These are phyloP conservation scores for Synanceia verrucosa DNA, from an alignment of 2,797 vertebrate genomes.

Conservation along the genomic window DNA sequence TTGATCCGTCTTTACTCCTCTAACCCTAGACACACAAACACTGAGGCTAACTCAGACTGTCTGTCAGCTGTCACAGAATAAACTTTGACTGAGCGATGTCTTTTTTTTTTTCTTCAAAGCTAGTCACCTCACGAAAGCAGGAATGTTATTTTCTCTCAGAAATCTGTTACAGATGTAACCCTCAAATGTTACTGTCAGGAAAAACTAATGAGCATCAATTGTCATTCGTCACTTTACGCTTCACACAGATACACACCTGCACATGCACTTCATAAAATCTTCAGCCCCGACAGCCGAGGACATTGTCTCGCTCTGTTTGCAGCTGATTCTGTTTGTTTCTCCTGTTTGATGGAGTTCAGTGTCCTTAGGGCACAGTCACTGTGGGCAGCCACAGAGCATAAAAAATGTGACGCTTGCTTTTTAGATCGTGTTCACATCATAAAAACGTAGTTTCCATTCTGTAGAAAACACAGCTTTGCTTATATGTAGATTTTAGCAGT, in stretches of 20 bases:
- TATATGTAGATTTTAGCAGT: constrained; percentile 3
- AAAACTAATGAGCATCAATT: constrained; percentile 68
- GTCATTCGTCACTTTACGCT: constrained; percentile 56
- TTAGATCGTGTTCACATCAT: constrained; percentile 21
- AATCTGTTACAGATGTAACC: constrained; percentile 54
- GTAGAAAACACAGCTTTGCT: constrained; percentile 2
- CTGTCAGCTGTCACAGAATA: constrained; percentile 70
- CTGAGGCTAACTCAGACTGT: constrained; percentile 55
- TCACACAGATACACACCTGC: constrained; percentile 13
- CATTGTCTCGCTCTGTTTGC: constrained; percentile 37
- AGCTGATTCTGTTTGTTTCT: constrained; percentile 68
- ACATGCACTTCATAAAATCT: constrained; percentile 27
- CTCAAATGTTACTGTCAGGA: constrained; percentile 54
- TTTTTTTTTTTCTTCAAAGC: constrained; percentile 51
- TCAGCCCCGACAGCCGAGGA: constrained; percentile 37
- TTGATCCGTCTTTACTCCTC: constrained; percentile 70
- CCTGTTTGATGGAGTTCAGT: constrained; percentile 61
- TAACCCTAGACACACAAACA: constrained; percentile 64
- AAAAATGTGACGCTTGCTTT: constrained; percentile 45
- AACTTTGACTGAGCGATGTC: constrained; percentile 31
- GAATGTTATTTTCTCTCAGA: constrained; percentile 50
- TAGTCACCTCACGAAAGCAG: constrained; percentile 39
- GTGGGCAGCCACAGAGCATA: constrained; percentile 53
- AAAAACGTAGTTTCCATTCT: constrained; percentile 4
- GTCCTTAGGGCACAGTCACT: constrained; percentile 53